Conservation (phyloP, 2,113 vertebrate species). For the Malurus elegans region DNA sequence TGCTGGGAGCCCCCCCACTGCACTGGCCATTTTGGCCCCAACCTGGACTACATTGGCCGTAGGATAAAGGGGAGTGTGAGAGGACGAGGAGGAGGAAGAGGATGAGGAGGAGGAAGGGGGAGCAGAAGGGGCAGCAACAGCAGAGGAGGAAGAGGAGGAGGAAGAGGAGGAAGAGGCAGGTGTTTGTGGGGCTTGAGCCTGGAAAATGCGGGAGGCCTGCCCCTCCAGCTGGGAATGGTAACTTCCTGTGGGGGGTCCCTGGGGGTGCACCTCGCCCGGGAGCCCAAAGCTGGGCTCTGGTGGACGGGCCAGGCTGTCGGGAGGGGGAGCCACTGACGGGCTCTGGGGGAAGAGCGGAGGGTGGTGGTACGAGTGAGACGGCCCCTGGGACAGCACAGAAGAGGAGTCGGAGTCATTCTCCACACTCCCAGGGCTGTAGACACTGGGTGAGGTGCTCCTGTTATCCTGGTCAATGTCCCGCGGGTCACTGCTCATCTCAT, state of each 20-base stretch:
- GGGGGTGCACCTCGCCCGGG: slow-evolving; percentile 60
- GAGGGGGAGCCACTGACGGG: slow-evolving; percentile 68
- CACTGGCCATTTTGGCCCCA: slow-evolving; percentile 41
- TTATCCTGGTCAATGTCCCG: slow-evolving; percentile 99
- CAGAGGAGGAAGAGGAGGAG: slow-evolving; percentile 60
- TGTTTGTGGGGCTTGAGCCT: slow-evolving; percentile 70
- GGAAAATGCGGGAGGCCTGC: slow-evolving; percentile 74
- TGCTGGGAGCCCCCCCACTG: slow-evolving; percentile 43
- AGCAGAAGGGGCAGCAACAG: slow-evolving; percentile 55
- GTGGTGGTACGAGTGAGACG: slow-evolving; percentile 71
- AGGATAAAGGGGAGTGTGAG: slow-evolving; percentile 61
- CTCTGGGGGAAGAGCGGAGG: slow-evolving; percentile 79
- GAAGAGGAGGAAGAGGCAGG: slow-evolving; percentile 68
- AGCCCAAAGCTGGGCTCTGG: slow-evolving; percentile 70
- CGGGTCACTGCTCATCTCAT: slow-evolving; percentile 92
- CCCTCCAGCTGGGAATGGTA: slow-evolving; percentile 74
- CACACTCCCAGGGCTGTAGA: slow-evolving; percentile 91
- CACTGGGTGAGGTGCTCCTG: slow-evolving; percentile 95
- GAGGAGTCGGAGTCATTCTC: slow-evolving; percentile 94
- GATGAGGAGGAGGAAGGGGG: slow-evolving; percentile 48
- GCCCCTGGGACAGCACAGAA: slow-evolving; percentile 78
- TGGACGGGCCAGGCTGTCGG: slow-evolving; percentile 67
- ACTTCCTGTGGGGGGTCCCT: slow-evolving; percentile 52
- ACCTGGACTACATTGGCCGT: slow-evolving; percentile 43
- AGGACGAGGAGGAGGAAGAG: slow-evolving; percentile 54